Evolutionary conservation across 2,797 vertebrate genomes (phyloP), one percentile per base, ranked within the genome.

Genomic region (Hydrolagus colliei): DNA sequence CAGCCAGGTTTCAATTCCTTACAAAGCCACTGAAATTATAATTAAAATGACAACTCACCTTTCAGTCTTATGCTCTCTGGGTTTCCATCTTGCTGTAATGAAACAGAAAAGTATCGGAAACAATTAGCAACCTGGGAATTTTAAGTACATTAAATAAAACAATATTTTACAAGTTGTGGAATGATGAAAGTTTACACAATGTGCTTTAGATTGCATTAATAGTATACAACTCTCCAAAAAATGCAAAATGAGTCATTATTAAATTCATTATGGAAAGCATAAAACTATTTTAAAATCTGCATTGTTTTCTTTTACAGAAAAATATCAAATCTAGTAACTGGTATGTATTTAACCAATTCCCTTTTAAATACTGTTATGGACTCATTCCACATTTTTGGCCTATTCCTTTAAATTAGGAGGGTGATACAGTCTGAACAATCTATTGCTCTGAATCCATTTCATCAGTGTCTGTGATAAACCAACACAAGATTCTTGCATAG

Each of bases 71-170:
- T 90, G 90, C 88, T 94, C 89, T 95, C 96, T 59, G 95, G 93
- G 90, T 91, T 94, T 89, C 93, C 96, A 90, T 98, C 97, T 94
- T 97, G 95, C 92, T 94, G 93, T 89, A 94, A 94, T 89, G 91
- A 92, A 87, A 92, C 7, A 94, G 72, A 91, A 90, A 86, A 86
- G 72, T 35, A 71, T 89, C 4, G 87, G 14, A 87, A 67, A 82
- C 87, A 87, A 85, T 11, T 18, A 1, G 76, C 86, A 88, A 52
- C 68, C 41, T 41, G 59, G 20, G 1, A 16, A 76, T 76, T 14
- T 52, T 16, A 59, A 76, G 6, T 16, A 76, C 18, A 18, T 74
- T 74, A 32, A 74, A 27, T 52, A 52, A 52, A 6, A 52, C 41
- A 52, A 6, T 73, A 41, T 52, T 12, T 76, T 71, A 71, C 68